phyloP scores from a whole-genome alignment of 2,797 vertebrate genomes.

The Acipenser oxyrinchus region DNA sequence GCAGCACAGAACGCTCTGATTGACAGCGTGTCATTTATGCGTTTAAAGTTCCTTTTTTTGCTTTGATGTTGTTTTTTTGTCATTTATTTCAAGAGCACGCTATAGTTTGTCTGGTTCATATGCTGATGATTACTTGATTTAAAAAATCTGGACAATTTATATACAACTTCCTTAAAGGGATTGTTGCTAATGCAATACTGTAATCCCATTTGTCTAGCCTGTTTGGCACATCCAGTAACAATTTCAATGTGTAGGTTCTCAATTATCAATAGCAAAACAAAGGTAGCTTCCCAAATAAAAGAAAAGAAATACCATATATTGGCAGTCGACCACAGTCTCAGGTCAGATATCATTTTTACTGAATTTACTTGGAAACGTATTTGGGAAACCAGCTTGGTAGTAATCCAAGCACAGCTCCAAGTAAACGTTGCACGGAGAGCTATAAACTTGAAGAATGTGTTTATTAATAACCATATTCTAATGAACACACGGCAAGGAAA shows the following conservation, averaged over 20 bases:
- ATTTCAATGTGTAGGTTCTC: constrained; percentile 26
- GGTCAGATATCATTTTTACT: constrained; percentile 15
- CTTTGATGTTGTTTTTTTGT: constrained; percentile 26
- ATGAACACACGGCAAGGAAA: too few species aligned
- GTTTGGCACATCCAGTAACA: constrained; percentile 19
- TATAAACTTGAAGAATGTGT: constrained; percentile 4
- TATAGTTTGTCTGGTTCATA: constrained; percentile 30
- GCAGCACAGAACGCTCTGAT: constrained; percentile 23
- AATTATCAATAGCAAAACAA: constrained; percentile 30
- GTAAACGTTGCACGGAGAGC: constrained; percentile 8
- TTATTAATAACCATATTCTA: too few species aligned
- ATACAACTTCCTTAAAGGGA: constrained; percentile 21
- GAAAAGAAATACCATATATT: not conserved
- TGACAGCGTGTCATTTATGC: constrained; percentile 25
- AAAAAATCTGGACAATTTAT: constrained; percentile 36
- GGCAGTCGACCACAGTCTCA: constrained; percentile 8
- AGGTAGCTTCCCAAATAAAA: constrained; percentile 13
- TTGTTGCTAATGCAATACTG: constrained; percentile 17
- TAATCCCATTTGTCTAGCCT: constrained; percentile 20
- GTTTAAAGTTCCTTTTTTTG: constrained; percentile 34
- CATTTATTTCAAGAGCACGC: constrained; percentile 35
- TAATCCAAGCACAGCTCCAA: constrained; percentile 3
- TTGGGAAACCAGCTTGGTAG: constrained; percentile 2
- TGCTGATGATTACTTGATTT: constrained; percentile 30
- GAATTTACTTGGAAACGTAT: constrained; percentile 10